Percentiles rank a stretch among this genome's conserved stretches.
Conservation (phyloP, 2,113 vertebrate species). For the Alouatta palliata region DNA sequence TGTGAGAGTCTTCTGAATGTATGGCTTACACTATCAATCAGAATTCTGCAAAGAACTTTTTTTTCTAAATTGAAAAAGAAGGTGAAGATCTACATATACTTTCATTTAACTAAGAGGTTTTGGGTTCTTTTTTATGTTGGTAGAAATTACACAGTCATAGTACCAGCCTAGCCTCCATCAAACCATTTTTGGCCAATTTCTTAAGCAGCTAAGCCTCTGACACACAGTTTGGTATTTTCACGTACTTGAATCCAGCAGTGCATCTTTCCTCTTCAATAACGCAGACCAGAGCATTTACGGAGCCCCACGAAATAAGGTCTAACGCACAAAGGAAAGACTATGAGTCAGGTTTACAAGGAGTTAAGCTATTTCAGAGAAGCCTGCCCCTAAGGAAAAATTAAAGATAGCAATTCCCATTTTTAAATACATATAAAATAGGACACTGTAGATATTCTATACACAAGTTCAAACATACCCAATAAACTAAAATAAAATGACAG, state of each 20-base stretch:
- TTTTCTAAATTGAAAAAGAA: conserved; percentile 36
- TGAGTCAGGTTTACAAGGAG: background rate
- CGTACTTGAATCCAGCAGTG: background rate
- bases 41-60: conserved; percentile 14
- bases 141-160: background rate
- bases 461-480: background rate
- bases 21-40: background rate
- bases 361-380: conserved; percentile 17
- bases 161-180: background rate
- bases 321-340: conserved; percentile 8
- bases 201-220: background rate
- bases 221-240: background rate
- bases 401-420: background rate
- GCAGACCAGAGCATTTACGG: background rate
- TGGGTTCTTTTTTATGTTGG: background rate
- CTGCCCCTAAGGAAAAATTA: background rate
- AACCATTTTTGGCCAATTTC: background rate
- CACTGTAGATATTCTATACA: background rate
- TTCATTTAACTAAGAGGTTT: background rate
- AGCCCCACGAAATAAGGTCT: background rate
- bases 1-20: background rate
- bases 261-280: conserved; percentile 36
- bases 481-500: conserved; percentile 28
- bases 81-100: background rate
- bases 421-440: background rate